Evolutionary conservation across 2,888 invertebrate species (phyloP).

Genomic region (Eurytoma californica): DNA sequence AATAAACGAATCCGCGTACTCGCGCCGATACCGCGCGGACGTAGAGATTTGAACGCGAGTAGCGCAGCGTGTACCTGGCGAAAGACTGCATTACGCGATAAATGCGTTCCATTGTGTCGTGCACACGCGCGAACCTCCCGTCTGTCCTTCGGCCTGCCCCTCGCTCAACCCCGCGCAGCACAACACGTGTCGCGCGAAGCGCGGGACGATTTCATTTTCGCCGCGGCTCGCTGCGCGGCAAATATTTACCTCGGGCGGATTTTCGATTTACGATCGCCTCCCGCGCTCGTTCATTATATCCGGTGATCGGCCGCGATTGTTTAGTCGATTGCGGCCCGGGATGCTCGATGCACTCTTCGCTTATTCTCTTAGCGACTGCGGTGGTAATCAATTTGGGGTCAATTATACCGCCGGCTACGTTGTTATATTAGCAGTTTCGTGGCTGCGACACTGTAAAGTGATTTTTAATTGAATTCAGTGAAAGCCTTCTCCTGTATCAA

Average conservation of each 20-base stretch:
- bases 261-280: not conserved
- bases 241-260: not conserved
- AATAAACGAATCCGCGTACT: conserved; percentile 4
- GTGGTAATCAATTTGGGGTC: too few relatives aligned
- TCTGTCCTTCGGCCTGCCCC: not conserved
- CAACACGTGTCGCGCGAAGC: not conserved
- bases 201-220: conserved; percentile 2
- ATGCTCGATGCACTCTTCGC: too few relatives aligned
- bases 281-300: too few relatives aligned
- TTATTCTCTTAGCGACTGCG: too few relatives aligned
- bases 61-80: conserved; percentile 7
- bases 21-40: too few relatives aligned
- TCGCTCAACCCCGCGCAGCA: not conserved
- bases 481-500: too few relatives aligned
- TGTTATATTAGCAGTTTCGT: not conserved
- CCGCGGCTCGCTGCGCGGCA: not conserved
- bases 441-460: too few relatives aligned
- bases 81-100: conserved; percentile 29
- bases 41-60: conserved; percentile 20
- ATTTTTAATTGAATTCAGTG: too few relatives aligned
- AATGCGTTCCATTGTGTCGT: conserved; percentile 31
- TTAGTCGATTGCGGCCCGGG: too few relatives aligned
- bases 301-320: too few relatives aligned
- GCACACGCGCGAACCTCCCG: not conserved
- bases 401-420: not conserved